These are phyloP conservation scores for Abrostola tripartita DNA, from an alignment of 2,888 invertebrate species.

Conservation along the genomic window DNA sequence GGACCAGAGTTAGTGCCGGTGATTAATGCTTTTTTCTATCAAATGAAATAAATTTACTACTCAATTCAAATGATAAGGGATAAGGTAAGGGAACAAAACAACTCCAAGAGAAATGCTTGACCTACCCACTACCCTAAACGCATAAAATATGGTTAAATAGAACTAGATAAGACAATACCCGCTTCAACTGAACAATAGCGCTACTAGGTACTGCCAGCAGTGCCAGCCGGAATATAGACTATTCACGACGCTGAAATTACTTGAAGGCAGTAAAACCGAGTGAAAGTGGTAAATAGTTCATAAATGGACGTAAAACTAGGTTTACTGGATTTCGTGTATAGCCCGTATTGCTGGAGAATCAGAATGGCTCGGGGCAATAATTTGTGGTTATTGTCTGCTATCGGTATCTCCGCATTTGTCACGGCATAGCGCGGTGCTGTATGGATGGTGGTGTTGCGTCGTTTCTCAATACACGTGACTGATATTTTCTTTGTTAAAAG, in stretches of 20 bases:
- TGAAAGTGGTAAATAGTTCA: slow-evolving; percentile 72
- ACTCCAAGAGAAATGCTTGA: slow-evolving; percentile 3
- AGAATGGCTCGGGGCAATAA: slow-evolving; percentile 68
- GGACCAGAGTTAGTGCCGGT: slow-evolving; percentile 22
- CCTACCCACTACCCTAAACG: not conserved
- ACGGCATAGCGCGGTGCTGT: slow-evolving; percentile 52
- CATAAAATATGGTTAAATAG: slow-evolving; percentile 26
- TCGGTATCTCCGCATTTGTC: slow-evolving; percentile 71
- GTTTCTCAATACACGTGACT: slow-evolving; percentile 16
- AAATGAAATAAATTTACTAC: slow-evolving; percentile 21
- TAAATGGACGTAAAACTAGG: slow-evolving; percentile 63
- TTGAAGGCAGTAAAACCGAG: slow-evolving; percentile 47
- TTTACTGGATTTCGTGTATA: slow-evolving; percentile 63
- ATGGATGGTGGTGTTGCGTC: slow-evolving; percentile 22
- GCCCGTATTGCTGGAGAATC: slow-evolving; percentile 51
- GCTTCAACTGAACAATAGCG: slow-evolving; percentile 27
- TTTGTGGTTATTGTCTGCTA: slow-evolving; percentile 75
- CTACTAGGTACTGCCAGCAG: slow-evolving; percentile 8
- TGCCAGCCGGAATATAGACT: slow-evolving; percentile 23
- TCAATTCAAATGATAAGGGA: slow-evolving; percentile 31
- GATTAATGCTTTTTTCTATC: slow-evolving; percentile 15
- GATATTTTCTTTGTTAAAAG: not conserved
- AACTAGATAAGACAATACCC: slow-evolving; percentile 30
- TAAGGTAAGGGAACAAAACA: slow-evolving; percentile 24
- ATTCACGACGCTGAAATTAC: slow-evolving; percentile 31